phyloP scores from a whole-genome alignment of 2,113 vertebrate species.

The Crotalus helleri region DNA sequence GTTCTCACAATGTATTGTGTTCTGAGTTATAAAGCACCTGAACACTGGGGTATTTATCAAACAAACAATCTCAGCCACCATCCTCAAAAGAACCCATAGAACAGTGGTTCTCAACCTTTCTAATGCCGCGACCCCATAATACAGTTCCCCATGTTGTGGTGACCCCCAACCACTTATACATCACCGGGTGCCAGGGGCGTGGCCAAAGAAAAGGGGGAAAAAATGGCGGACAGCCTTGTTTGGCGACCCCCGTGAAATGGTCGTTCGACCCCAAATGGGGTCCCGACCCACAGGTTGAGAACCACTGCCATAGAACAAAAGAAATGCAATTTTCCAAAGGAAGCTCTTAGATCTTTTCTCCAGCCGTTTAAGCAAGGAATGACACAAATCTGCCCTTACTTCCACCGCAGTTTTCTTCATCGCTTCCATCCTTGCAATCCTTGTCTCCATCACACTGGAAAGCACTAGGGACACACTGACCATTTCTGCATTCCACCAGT shows the following conservation, averaged over 20 bases:
- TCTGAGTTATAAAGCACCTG: neutral
- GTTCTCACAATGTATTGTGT: neutral
- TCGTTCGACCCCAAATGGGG: too few species aligned
- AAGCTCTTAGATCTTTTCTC: neutral
- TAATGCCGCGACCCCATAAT: too few species aligned
- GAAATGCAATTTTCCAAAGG: neutral
- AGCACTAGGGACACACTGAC: constrained; percentile 85
- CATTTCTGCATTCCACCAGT: constrained; percentile 83
- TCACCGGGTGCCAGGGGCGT: too few species aligned
- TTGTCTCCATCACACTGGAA: constrained; percentile 91
- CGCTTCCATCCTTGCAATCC: constrained; percentile 92
- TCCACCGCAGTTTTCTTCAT: constrained; percentile 83
- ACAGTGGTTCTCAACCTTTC: too few species aligned
- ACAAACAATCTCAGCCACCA: neutral
- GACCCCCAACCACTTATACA: too few species aligned
- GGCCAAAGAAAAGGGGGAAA: too few species aligned
- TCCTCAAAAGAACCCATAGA: neutral
- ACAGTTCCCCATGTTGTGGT: too few species aligned
- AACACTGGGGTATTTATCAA: neutral
- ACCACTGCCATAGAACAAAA: neutral
- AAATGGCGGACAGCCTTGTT: too few species aligned
- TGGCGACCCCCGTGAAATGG: too few species aligned
- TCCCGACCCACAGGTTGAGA: too few species aligned
- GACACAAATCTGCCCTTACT: constrained; percentile 54
- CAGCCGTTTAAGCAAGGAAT: neutral